These are phyloP conservation scores for Laticauda laticaudata DNA, from an alignment of 2,113 vertebrate genomes.

Conservation along the genomic window DNA sequence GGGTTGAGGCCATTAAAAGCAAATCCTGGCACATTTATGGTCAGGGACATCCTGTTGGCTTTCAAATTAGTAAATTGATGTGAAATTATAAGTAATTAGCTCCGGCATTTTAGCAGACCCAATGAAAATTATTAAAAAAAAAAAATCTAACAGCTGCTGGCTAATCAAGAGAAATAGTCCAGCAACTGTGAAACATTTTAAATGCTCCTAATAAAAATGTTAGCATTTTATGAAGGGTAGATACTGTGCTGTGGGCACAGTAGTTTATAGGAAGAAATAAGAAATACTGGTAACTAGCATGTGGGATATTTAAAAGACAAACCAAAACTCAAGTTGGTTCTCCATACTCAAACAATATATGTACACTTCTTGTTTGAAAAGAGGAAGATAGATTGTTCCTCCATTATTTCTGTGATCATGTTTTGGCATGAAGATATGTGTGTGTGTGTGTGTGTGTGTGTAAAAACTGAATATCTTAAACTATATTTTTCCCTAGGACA, in stretches of 20 bases:
- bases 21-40: slow-evolving; percentile 35
- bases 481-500: neutral
- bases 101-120: slow-evolving; percentile 48
- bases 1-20: slow-evolving; percentile 46
- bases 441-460: no score
- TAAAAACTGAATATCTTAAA: neutral
- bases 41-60: slow-evolving; percentile 38
- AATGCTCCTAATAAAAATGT: slow-evolving; percentile 36
- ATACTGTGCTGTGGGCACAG: neutral
- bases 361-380: neutral
- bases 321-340: neutral
- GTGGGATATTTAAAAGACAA: neutral
- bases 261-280: neutral
- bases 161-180: slow-evolving; percentile 53
- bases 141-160: slow-evolving; percentile 53
- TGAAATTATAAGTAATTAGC: slow-evolving; percentile 67
- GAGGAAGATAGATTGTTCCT: neutral
- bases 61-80: slow-evolving; percentile 64
- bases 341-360: neutral
- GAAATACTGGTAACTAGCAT: neutral
- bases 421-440: neutral
- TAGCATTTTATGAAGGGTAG: slow-evolving; percentile 1
- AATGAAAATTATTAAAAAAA: slow-evolving; percentile 52
- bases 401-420: neutral
- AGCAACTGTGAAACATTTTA: slow-evolving; percentile 28